Percentiles rank a stretch among this genome's conserved stretches.
Evolutionary conservation across 1,140 invertebrate genomes (phyloP).

Genomic region (Megalopta genalis): DNA sequence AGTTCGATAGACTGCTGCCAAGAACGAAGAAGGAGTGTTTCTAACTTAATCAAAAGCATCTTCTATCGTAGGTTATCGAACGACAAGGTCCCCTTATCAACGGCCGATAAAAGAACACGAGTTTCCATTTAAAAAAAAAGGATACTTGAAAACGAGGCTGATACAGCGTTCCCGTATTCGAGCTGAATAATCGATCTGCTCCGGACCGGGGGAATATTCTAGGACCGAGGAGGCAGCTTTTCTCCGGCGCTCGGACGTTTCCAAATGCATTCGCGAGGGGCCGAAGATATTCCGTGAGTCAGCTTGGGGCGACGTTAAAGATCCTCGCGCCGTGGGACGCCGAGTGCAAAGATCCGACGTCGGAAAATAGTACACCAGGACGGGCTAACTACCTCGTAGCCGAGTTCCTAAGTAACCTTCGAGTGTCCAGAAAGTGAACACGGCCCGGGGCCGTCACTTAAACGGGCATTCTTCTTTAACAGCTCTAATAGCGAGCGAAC

Average conservation of each 20-base stretch:
- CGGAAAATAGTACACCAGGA: conserved; percentile 44
- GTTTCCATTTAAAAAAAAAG: neutral
- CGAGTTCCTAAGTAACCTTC: conserved; percentile 49
- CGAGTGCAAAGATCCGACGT: conserved; percentile 40
- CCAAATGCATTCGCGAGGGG: conserved; percentile 19
- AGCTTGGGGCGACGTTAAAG: conserved; percentile 49
- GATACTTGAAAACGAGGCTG: neutral
- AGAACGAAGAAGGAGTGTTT: too few species aligned
- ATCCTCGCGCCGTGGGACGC: conserved; percentile 52
- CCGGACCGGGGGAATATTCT: neutral
- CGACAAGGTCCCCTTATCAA: neutral
- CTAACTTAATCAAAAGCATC: neutral
- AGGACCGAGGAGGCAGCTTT: neutral
- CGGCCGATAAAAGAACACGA: neutral
- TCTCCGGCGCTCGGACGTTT: neutral
- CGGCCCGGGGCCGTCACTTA: conserved; percentile 10
- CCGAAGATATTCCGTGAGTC: conserved; percentile 46
- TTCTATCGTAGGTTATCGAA: neutral
- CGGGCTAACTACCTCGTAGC: conserved; percentile 33
- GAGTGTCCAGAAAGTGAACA: conserved; percentile 17
- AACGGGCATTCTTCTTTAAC: too few species aligned
- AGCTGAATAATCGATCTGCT: neutral
- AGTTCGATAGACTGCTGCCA: too few species aligned
- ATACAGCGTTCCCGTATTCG: neutral
- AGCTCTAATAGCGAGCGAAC: too few species aligned